Base-by-base conservation (phyloP, 2,797 vertebrate genomes). In the Neosilurus mollespiculum region DNA sequence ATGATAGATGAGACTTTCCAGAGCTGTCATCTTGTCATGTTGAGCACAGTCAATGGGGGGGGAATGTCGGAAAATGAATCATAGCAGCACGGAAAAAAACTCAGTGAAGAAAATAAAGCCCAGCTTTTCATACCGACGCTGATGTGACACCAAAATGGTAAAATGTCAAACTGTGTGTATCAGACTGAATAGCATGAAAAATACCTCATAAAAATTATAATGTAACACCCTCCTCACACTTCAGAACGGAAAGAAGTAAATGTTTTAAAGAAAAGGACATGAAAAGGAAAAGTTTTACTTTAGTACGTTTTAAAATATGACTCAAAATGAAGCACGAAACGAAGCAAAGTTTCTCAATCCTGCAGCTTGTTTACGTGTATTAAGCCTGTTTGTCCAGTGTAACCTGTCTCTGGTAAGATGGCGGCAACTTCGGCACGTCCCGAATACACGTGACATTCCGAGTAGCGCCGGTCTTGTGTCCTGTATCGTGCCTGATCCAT, bases 1-100 rank as follows among this genome's bases (percentile, higher is more conserved):
- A n/a, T 3, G 83, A 11, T n/a, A 62, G 81, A 69, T 65, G 56
- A 72, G 58, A 59, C 26, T n/a, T 77, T 58, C 56, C 15, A 56
- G 54, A 18, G 26, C 26, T 0, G 10, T 61, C 7, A 14, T 58
- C 34, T 43, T 61, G 18, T 61, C 56, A 37, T 1, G 9, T 61
- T 2, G 16, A 75, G 72, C 26, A 22, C 5, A 75, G 10, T 34
- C 15, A 51, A 24, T 53, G 34, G 2, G 22, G 43, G 43, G 22
- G 7, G 20, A 9, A 43, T 1, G 6, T 22, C n/a, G 15, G 43
- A 24, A 24, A 72, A 26, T 9, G n/a, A 54, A 12, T 43, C 51
- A 51, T 11, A n/a, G 69, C 69, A 71, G 10, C 43, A 51, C 11
- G 20, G 11, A 51, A 43, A 51, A 71, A 72, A 53, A 24, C 14